Conservation (phyloP, 2,888 invertebrate species). For the Bugulina stolonifera region DNA sequence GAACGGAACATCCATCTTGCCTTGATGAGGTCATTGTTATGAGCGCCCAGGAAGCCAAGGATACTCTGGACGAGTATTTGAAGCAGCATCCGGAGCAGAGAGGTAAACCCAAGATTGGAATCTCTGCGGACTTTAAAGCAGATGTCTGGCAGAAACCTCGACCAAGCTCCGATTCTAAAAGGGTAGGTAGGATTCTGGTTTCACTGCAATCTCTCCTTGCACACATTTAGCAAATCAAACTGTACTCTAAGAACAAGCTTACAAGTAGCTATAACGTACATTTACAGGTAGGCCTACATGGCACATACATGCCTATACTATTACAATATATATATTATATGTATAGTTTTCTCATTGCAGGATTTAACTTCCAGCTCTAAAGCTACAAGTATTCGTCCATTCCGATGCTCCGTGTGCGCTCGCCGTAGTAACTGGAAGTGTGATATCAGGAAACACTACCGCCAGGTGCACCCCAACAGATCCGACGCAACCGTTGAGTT, state of each 20-base stretch:
- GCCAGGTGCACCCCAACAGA: slow-evolving; percentile 38
- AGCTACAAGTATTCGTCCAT: slow-evolving; percentile 58
- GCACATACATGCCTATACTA: too few relatives aligned
- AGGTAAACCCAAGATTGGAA: slow-evolving; percentile 13
- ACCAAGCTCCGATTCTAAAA: not conserved
- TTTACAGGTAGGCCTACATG: too few relatives aligned
- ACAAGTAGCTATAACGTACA: too few relatives aligned
- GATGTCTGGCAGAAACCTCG: slow-evolving; percentile 3
- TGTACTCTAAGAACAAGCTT: too few relatives aligned
- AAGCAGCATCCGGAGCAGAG: slow-evolving; percentile 23
- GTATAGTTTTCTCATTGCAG: too few relatives aligned
- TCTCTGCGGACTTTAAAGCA: not conserved
- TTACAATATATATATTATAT: too few relatives aligned
- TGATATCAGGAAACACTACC: slow-evolving; percentile 93
- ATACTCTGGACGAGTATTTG: slow-evolving; percentile 43
- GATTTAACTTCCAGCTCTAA: slow-evolving; percentile 18
- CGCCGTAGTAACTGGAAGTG: slow-evolving; percentile 95
- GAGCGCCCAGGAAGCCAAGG: slow-evolving; percentile 42
- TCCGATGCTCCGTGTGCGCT: slow-evolving; percentile 87
- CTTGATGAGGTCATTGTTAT: slow-evolving; percentile 38
- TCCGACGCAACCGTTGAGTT: slow-evolving; percentile 39
- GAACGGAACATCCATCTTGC: slow-evolving; percentile 38
- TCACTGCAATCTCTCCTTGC: too few relatives aligned
- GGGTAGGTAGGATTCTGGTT: too few relatives aligned
- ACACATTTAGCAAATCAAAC: too few relatives aligned